Evolutionary conservation across 2,888 invertebrate genomes (phyloP), one percentile per base, ranked within the genome.

Genomic region (Teleiodes luculella): DNA sequence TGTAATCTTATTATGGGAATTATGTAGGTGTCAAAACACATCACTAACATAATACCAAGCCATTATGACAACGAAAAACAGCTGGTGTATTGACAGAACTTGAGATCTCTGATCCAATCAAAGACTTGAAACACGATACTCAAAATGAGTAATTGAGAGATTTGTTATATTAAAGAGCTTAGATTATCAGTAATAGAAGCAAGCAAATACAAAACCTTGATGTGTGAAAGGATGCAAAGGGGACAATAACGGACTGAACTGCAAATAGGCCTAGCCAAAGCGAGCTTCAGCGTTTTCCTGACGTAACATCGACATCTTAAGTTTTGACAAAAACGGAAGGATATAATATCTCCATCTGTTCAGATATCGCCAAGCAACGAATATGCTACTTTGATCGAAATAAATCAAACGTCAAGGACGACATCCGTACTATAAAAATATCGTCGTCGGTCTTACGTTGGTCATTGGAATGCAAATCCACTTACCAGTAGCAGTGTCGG

Each of bases 341-440:
- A 48, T 33, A 48, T 35, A n/a, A 48, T 35, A n/a, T 20, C n/a
- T 35, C 35, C 43, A 43, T 13, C 48, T 35, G 31, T 48, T 11
- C 33, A 48, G 7, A 48, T 20, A 48, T 35, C 48, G 14, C 35
- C 33, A 11, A 48, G 20, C 33, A 11, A 35, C 37, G 28, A 49
- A 51, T 51, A n/a, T 30, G 41, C 51, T 51, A 37, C 47, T 20
- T 20, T 10, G 41, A 57, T 51, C 28, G 56, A 57, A 53, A 31
- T 52, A 68, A 67, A 71, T 68, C 55, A 67, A 62, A 75, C 70
- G 66, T 72, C 80, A 81, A 80, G 79, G 80, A 74, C 80, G 65
- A 74, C 66, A 76, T 65, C 54, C 55, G 55, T 56, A n/a, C n/a
- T n/a, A n/a, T n/a, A 59, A 64, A 60, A 64, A 57, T 62, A 67